A percentile compares a stretch with the other conserved stretches of the same genome.
phyloP scores from a whole-genome alignment of 2,113 vertebrate genomes.

The Choloepus hoffmanni region DNA sequence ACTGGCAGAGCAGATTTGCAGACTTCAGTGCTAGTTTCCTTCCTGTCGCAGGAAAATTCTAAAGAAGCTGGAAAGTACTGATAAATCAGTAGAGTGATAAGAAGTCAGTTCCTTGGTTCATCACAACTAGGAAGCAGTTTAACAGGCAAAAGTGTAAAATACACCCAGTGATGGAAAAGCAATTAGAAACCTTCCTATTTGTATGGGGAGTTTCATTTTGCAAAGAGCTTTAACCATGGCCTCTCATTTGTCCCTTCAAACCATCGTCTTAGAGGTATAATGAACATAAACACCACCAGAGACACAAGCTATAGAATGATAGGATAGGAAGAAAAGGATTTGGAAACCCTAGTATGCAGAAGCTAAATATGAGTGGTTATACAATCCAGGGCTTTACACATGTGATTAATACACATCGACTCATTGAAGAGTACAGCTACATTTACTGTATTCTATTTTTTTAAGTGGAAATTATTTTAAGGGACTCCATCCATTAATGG shows the following conservation, averaged over 20 bases:
- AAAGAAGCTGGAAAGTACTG: not conserved
- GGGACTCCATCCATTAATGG: not conserved
- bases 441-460: not conserved
- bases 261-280: not conserved
- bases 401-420: not conserved
- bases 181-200: not conserved
- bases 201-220: not conserved
- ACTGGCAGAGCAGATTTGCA: not conserved
- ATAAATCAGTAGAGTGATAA: not conserved
- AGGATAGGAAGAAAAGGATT: not conserved
- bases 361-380: not conserved
- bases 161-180: not conserved
- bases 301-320: not conserved
- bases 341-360: not conserved
- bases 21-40: not conserved
- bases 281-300: not conserved
- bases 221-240: not conserved
- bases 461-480: not conserved
- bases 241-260: not conserved
- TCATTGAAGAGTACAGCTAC: not conserved
- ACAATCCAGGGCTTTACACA: not conserved
- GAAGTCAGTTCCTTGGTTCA: not conserved
- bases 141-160: not conserved
- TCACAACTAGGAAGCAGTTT: not conserved
- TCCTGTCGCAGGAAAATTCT: not conserved